Conservation (phyloP, 2,113 vertebrate species). For the Heterochromis multidens region DNA sequence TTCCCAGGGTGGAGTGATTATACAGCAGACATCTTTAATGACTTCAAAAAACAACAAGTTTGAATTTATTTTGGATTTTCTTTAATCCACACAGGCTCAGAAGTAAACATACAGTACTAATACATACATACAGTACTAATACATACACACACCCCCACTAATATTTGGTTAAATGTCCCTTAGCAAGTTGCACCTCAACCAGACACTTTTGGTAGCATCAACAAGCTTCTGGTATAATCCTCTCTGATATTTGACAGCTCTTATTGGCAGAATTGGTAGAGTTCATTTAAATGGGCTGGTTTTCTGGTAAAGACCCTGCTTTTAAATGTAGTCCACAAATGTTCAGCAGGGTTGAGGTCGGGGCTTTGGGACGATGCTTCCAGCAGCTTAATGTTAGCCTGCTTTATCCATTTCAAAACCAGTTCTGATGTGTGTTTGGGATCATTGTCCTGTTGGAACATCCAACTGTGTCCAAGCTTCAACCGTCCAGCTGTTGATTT, state of each 20-base stretch:
- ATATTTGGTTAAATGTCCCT: background rate
- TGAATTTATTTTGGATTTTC: background rate
- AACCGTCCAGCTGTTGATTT: background rate
- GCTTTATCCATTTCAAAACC: too few species aligned
- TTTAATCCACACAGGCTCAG: background rate
- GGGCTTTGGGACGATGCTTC: too few species aligned
- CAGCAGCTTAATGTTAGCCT: too few species aligned
- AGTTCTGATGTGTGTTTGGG: too few species aligned
- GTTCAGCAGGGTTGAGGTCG: too few species aligned
- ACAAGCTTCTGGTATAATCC: background rate
- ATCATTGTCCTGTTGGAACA: too few species aligned
- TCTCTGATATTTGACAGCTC: fast-evolving
- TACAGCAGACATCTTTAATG: background rate
- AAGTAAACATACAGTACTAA: background rate
- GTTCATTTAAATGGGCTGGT: background rate
- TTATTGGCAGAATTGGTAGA: too few species aligned
- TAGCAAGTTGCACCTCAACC: background rate
- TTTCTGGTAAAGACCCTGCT: background rate
- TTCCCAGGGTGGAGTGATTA: too few species aligned
- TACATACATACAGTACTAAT: too few species aligned
- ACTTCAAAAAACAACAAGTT: background rate
- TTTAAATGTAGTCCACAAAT: background rate
- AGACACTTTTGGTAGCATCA: background rate
- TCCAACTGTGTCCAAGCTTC: too few species aligned
- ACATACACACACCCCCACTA: background rate